Base-by-base conservation (phyloP, 1,140 invertebrate genomes). In the Drosophila persimilis region DNA sequence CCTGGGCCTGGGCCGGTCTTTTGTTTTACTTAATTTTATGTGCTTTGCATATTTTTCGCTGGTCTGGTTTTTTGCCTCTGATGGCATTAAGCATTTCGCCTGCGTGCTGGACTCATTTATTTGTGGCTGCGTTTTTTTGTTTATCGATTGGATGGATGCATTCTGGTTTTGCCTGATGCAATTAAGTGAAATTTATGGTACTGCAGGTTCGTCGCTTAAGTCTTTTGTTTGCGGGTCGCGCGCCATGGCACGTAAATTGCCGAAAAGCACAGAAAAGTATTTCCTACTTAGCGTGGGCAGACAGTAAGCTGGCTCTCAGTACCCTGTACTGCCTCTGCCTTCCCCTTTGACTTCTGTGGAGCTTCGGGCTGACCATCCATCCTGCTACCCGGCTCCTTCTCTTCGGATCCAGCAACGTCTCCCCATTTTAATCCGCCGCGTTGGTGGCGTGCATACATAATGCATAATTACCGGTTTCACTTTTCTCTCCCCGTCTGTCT, bases 171-270 rank as follows among this genome's bases (percentile, higher is more conserved):
- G 79, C 69, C 58, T 56, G 73, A 69, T 72, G 83, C 83, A 88
- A 88, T 88, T 88, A 88, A 88, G 83, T 79, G 83, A 88, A 88
- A 88, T 88, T 88, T 88, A 88, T 88, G 84, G 88, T 88, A 88
- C 71, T 63, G 83, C 85, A 69, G 70, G 76, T 89, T 88, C 60
- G 84, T 77, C 84, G 84, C 84, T 88, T 89, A 77, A 88, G 73
- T 89, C 84, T 88, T 88, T 88, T 88, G 84, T 89, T 89, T 89
- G 83, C 65, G 73, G 66, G 71, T 53, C 75, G 74, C 66, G 66
- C 74, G 62, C 63, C 62, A 69, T 57, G 75, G 83, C 83, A 88
- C 78, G 83, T 88, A 88, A 88, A 88, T 88, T 81, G 83, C 71
- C 83, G 2, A 81, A 81, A 75, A 47, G 41, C 26, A 50, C 64